Evolutionary conservation across 2,888 invertebrate species (phyloP).

Genomic region (Zhengitettix transpicula): DNA sequence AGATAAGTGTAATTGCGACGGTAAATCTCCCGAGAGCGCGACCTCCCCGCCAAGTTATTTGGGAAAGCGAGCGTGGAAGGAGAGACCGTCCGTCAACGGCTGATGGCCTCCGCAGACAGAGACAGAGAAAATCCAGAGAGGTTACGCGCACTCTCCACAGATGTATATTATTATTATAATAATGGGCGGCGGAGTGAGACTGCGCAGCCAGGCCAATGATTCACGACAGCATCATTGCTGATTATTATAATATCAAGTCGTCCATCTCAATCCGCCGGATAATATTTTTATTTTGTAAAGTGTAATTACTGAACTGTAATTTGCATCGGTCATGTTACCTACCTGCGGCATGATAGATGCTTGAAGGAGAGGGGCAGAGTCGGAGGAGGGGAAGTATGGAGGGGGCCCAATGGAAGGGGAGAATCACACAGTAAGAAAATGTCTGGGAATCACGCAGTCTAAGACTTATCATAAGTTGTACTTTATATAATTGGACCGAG

Average conservation of each 20-base stretch:
- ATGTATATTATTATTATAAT: conserved; percentile 15
- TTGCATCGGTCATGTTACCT: conserved; percentile 15
- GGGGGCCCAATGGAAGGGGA: not conserved
- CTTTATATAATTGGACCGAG: conserved; percentile 13
- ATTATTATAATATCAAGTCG: conserved; percentile 15
- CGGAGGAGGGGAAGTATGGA: not conserved
- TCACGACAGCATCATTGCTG: conserved; percentile 13
- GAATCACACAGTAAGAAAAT: conserved; percentile 9
- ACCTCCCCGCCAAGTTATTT: no score
- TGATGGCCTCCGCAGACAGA: not conserved
- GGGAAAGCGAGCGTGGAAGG: no score
- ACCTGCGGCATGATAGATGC: conserved; percentile 10
- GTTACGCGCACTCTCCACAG: conserved; percentile 7
- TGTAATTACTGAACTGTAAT: conserved; percentile 14
- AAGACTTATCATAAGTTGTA: conserved; percentile 11
- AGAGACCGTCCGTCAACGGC: no score
- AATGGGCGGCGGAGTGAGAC: conserved; percentile 9
- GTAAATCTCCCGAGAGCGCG: no score
- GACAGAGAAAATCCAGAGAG: conserved; percentile 2
- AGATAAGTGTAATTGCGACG: no score
- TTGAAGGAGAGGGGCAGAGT: conserved; percentile 1
- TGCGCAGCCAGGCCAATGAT: conserved; percentile 10
- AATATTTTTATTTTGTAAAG: conserved; percentile 10
- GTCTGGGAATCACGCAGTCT: conserved; percentile 12
- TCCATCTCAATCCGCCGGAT: conserved; percentile 12